Conservation (phyloP, 2,113 vertebrate species). For the Plestiodon gilberti region DNA sequence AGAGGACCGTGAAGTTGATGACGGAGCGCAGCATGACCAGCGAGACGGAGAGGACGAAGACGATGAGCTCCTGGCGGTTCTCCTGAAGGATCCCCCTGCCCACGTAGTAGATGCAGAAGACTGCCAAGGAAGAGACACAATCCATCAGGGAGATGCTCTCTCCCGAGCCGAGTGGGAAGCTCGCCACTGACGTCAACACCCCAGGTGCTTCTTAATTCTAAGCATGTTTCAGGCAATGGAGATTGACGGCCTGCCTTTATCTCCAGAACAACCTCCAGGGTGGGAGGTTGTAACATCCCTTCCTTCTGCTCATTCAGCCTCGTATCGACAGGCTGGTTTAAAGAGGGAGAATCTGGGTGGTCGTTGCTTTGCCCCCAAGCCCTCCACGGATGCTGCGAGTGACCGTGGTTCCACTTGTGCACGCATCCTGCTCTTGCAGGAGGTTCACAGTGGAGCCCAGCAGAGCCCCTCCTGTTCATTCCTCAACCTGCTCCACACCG, state of each 20-base stretch:
- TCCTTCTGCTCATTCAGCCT: not conserved
- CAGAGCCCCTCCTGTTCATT: too few species aligned
- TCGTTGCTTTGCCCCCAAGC: too few species aligned
- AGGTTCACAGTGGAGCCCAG: too few species aligned
- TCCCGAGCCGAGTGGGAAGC: not conserved
- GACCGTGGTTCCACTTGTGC: too few species aligned
- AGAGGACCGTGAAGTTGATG: constrained; percentile 79
- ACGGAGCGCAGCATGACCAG: constrained; percentile 81
- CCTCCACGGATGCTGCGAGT: too few species aligned
- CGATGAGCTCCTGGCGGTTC: constrained; percentile 84
- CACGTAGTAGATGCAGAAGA: constrained; percentile 87
- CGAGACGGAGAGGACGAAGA: constrained; percentile 79
- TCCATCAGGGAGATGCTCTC: accelerated
- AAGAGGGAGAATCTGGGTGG: too few species aligned
- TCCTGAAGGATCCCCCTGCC: constrained; percentile 85
- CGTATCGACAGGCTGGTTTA: not conserved
- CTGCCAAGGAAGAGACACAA: constrained; percentile 41
- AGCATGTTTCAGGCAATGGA: too few species aligned
- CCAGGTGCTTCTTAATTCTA: not conserved
- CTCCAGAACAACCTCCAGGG: too few species aligned
- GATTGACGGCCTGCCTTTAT: not conserved
- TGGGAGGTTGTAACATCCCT: not conserved
- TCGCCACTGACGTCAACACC: not conserved
- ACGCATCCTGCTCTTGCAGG: too few species aligned
- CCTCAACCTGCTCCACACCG: too few species aligned